Evolutionary conservation across 2,113 vertebrate species (phyloP).

Genomic region (Poecilia latipinna): DNA sequence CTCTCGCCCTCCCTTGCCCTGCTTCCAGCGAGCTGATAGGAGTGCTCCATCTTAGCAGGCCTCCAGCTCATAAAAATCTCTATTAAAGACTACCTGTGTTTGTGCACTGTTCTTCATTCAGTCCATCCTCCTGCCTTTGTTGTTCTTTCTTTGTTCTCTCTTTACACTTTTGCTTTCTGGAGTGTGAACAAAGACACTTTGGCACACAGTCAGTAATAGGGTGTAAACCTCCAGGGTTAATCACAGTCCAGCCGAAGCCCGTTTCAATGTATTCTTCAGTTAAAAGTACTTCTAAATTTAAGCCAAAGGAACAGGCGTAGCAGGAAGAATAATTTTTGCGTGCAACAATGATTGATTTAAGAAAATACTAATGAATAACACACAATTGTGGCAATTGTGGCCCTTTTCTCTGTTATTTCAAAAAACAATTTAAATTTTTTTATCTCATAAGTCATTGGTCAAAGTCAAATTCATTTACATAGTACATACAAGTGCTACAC

Average conservation of each 20-base stretch:
- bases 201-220: conserved; percentile 17
- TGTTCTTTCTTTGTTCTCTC: conserved; percentile 34
- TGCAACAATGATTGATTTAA: not conserved
- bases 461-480: no score
- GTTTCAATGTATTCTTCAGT: conserved; percentile 2
- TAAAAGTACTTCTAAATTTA: not conserved
- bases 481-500: no score
- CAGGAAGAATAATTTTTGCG: not conserved
- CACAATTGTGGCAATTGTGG: not conserved
- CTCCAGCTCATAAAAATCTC: conserved; percentile 89
- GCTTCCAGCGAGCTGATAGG: conserved; percentile 86
- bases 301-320: not conserved
- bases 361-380: not conserved
- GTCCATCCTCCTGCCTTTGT: conserved; percentile 56
- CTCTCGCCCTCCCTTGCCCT: conserved; percentile 72
- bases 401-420: not conserved
- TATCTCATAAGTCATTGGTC: not conserved
- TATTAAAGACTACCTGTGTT: conserved; percentile 88
- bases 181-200: conserved; percentile 42
- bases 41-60: conserved; percentile 83
- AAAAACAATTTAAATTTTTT: not conserved
- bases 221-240: conserved; percentile 38
- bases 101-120: conserved; percentile 80
- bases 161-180: conserved; percentile 45
- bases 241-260: conserved; percentile 27